Percentiles rank a stretch among this genome's conserved stretches.
These are phyloP conservation scores for Chaenocephalus aceratus DNA, from an alignment of 2,113 vertebrate genomes.

Conservation along the genomic window DNA sequence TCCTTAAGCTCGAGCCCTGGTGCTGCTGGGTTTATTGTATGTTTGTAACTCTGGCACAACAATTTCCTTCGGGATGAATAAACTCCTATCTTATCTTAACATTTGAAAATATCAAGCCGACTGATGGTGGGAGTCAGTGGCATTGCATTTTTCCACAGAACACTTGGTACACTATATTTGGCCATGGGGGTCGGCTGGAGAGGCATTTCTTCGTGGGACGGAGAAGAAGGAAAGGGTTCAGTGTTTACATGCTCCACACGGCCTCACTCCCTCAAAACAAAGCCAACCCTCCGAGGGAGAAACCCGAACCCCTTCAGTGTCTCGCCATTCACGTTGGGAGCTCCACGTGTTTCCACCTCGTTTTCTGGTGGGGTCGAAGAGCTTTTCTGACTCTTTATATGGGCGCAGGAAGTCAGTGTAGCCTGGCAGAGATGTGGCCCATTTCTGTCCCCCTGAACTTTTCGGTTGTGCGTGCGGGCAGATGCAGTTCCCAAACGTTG, in stretches of 20 bases:
- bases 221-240: slow-evolving; percentile 49
- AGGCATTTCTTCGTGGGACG: slow-evolving; percentile 58
- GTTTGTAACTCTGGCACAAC: too few species aligned
- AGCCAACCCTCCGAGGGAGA: slow-evolving; percentile 61
- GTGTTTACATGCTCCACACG: slow-evolving; percentile 79
- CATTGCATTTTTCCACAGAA: slow-evolving; percentile 42
- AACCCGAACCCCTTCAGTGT: slow-evolving; percentile 49
- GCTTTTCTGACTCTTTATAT: slow-evolving; percentile 45
- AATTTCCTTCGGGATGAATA: too few species aligned
- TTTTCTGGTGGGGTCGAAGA: slow-evolving; percentile 37
- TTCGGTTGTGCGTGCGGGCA: slow-evolving; percentile 10
- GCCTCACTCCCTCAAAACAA: slow-evolving; percentile 70
- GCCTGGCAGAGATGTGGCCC: slow-evolving; percentile 37
- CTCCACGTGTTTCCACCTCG: slow-evolving; percentile 44
- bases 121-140: slow-evolving; percentile 8
- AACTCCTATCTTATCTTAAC: too few species aligned
- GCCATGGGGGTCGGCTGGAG: slow-evolving; percentile 53
- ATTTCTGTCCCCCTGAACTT: slow-evolving; percentile 30
- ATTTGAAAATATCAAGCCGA: slow-evolving; percentile 22
- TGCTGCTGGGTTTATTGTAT: too few species aligned
- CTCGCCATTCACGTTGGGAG: slow-evolving; percentile 60
- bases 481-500: too few species aligned
- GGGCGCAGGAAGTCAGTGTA: slow-evolving; percentile 42
- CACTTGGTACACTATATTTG: slow-evolving; percentile 68
- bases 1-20: too few species aligned